A percentile compares a stretch with the other conserved stretches of the same genome.
Evolutionary conservation across 2,888 invertebrate genomes (phyloP).

Genomic region (Diadromus collaris): DNA sequence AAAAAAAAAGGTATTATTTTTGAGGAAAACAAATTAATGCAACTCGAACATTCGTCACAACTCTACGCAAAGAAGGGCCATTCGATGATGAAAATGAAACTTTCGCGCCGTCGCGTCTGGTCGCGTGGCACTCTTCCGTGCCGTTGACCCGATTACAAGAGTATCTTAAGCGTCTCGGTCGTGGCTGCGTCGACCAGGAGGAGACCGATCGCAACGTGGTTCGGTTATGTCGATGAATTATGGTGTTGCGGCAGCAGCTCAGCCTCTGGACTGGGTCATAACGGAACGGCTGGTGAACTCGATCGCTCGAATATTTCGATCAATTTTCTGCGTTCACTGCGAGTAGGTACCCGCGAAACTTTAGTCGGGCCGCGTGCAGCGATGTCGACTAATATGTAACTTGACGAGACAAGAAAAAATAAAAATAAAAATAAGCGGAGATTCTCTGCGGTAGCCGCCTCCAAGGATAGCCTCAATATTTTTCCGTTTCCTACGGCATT

Average conservation of each 20-base stretch:
- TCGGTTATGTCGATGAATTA: constrained; percentile 36
- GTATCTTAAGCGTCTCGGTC: constrained; percentile 17
- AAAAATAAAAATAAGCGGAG: no score
- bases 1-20: background rate
- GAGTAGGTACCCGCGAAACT: background rate
- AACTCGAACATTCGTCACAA: background rate
- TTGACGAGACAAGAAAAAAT: background rate
- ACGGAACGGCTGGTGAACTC: constrained; percentile 20
- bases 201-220: constrained; percentile 14
- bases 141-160: constrained; percentile 43
- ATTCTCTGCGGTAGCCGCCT: background rate
- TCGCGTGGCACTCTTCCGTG: background rate
- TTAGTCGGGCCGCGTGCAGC: background rate
- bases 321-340: background rate
- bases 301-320: constrained; percentile 14
- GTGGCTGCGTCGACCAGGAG: background rate
- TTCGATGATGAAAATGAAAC: constrained; percentile 5
- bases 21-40: background rate
- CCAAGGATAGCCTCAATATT: background rate
- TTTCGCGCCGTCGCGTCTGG: background rate
- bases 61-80: background rate
- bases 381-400: background rate
- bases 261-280: constrained; percentile 41
- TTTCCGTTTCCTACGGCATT: background rate
- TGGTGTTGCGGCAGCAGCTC: constrained; percentile 6